A percentile compares a stretch with the other conserved stretches of the same genome.
Evolutionary conservation across 2,113 vertebrate species (phyloP).

Genomic region (Periophthalmodon schlosseri): DNA sequence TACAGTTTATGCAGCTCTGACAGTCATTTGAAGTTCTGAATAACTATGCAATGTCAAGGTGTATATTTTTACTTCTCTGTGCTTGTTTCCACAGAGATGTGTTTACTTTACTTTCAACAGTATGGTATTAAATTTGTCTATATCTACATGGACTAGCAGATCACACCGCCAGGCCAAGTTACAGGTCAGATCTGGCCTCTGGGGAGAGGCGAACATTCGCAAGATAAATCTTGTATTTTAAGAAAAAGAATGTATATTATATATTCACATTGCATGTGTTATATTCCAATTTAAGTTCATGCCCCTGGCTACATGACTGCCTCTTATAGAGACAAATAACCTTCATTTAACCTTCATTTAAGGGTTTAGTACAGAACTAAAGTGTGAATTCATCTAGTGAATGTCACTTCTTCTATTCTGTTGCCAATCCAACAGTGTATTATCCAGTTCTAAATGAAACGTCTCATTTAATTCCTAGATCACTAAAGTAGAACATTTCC

Average conservation of each 20-base stretch:
- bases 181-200: too few relatives aligned
- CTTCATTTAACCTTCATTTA: background rate
- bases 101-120: too few relatives aligned
- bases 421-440: conserved; percentile 9
- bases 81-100: too few relatives aligned
- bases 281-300: background rate
- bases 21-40: conserved; percentile 9
- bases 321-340: background rate
- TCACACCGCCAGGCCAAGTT: too few relatives aligned
- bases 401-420: conserved; percentile 5
- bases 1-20: conserved; percentile 27
- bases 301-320: too few relatives aligned
- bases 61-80: too few relatives aligned
- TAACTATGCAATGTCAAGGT: background rate
- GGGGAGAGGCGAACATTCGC: too few relatives aligned
- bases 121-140: too few relatives aligned
- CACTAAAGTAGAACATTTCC: conserved; percentile 1
- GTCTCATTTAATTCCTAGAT: background rate
- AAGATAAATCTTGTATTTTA: too few relatives aligned
- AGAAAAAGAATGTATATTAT: too few relatives aligned
- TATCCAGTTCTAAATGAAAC: conserved; percentile 4
- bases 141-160: too few relatives aligned
- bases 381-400: conserved; percentile 3
- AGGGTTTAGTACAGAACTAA: background rate
- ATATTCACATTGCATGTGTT: background rate